Conservation (phyloP, 2,113 vertebrate genomes). For the Cebidichthys violaceus region DNA sequence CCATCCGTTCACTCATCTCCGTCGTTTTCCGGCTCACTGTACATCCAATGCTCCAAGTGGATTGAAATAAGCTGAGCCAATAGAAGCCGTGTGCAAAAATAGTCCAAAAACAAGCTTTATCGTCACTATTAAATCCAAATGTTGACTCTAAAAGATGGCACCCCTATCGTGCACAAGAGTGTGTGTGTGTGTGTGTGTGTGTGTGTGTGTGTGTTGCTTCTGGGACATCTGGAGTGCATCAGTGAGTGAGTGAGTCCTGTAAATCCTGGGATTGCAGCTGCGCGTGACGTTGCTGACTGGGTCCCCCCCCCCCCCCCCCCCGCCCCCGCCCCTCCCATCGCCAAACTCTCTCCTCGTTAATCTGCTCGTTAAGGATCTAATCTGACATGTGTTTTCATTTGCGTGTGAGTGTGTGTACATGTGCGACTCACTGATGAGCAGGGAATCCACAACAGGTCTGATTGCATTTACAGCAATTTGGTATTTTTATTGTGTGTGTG, state of each 20-base stretch:
- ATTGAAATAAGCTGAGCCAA: not conserved
- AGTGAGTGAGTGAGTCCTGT: conserved; percentile 31
- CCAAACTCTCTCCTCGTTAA: conserved; percentile 56
- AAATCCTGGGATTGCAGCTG: conserved; percentile 63
- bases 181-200: conserved; percentile 2
- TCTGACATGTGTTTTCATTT: conserved; percentile 73
- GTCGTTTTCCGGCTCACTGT: not conserved
- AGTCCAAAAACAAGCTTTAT: conserved; percentile 42
- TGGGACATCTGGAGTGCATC: conserved; percentile 68
- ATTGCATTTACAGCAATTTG: not conserved
- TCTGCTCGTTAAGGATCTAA: conserved; percentile 72
- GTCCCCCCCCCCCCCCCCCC: not conserved
- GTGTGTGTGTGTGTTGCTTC: conserved; percentile 16
- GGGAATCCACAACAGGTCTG: conserved; percentile 3
- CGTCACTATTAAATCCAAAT: conserved; percentile 23
- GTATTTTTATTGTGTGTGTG: not conserved
- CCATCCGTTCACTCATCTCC: not conserved
- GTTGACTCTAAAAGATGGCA: conserved; percentile 19
- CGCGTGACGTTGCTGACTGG: conserved; percentile 11
- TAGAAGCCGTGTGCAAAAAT: not conserved
- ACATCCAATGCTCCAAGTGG: not conserved
- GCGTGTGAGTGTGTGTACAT: conserved; percentile 15
- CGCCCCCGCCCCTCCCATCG: not conserved
- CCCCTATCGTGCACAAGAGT: not conserved
- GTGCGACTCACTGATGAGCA: conserved; percentile 15